Percentiles rank a stretch among this genome's conserved stretches.
These are phyloP conservation scores for Drosophila yooni DNA, from an alignment of 2,888 invertebrate species.

Conservation along the genomic window DNA sequence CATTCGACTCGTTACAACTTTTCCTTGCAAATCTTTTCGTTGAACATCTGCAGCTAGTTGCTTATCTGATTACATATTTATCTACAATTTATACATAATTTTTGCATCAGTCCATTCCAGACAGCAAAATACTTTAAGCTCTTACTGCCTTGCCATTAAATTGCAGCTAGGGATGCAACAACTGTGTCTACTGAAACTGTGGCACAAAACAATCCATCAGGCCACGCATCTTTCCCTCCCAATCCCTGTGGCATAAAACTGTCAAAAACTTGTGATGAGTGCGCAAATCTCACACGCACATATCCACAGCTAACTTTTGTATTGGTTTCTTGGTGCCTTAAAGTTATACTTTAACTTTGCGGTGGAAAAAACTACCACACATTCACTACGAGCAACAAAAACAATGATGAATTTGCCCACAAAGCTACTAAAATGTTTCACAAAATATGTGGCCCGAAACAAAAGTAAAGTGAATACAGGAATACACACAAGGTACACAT, in stretches of 20 bases:
- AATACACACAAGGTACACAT: not conserved
- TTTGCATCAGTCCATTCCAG: conserved; percentile 53
- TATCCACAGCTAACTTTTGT: conserved; percentile 4
- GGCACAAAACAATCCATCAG: conserved; percentile 70
- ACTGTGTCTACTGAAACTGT: conserved; percentile 34
- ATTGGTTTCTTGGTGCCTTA: conserved; percentile 27
- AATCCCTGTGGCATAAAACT: conserved; percentile 59
- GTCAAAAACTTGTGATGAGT: conserved; percentile 63
- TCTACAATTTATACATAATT: conserved; percentile 78
- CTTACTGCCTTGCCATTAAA: conserved; percentile 34
- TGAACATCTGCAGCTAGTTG: conserved; percentile 72
- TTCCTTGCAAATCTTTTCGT: conserved; percentile 60
- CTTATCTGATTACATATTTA: conserved; percentile 79
- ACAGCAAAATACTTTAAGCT: conserved; percentile 66
- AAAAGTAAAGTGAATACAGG: conserved; percentile 57
- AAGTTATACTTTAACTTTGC: conserved; percentile 48
- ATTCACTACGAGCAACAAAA: conserved; percentile 14
- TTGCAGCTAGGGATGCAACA: conserved; percentile 40
- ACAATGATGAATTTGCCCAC: conserved; percentile 64
- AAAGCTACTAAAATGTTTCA: conserved; percentile 61
- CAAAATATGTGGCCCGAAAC: conserved; percentile 46
- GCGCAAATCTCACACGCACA: conserved; percentile 48
- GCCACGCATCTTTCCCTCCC: conserved; percentile 14
- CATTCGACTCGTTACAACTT: conserved; percentile 72
- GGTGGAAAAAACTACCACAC: conserved; percentile 7